A percentile compares a stretch with the other conserved stretches of the same genome.
These are phyloP conservation scores for Thermophis baileyi DNA, from an alignment of 2,113 vertebrate genomes.

Conservation along the genomic window DNA sequence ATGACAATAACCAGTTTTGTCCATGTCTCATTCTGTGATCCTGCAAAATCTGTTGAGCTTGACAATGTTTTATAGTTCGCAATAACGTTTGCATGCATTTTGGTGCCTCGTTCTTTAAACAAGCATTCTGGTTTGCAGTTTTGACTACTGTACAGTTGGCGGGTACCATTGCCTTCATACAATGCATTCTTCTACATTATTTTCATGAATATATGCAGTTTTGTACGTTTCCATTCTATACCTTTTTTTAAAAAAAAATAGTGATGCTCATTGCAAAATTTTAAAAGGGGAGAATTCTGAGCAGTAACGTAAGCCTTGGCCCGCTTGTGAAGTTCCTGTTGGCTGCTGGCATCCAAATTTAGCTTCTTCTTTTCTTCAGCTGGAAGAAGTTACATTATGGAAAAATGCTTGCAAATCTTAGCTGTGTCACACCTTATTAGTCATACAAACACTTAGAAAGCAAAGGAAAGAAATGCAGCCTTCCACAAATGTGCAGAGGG, in stretches of 20 bases:
- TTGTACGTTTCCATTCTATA: neutral
- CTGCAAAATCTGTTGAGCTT: neutral
- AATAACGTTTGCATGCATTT: neutral
- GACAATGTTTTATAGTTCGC: neutral
- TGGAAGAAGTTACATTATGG: slow-evolving; percentile 68
- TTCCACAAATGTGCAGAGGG: slow-evolving; percentile 60
- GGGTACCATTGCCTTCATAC: neutral
- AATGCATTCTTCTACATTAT: neutral
- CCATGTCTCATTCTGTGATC: neutral
- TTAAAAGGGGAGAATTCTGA: neutral
- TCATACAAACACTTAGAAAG: slow-evolving; percentile 75
- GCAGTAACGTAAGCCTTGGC: slow-evolving; percentile 46
- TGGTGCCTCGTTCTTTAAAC: neutral
- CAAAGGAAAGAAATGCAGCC: slow-evolving; percentile 53
- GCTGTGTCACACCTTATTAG: slow-evolving; percentile 79
- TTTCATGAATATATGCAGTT: neutral
- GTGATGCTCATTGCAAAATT: neutral
- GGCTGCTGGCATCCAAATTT: slow-evolving; percentile 77
- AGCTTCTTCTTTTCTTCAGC: slow-evolving; percentile 68
- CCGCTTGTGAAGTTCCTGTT: slow-evolving; percentile 70
- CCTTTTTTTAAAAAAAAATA: neutral
- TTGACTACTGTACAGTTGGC: neutral
- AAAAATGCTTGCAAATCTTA: slow-evolving; percentile 74
- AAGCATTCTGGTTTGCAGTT: neutral
- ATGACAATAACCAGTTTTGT: neutral